Conservation (phyloP, 2,113 vertebrate species). For the Indicator maculatus region DNA sequence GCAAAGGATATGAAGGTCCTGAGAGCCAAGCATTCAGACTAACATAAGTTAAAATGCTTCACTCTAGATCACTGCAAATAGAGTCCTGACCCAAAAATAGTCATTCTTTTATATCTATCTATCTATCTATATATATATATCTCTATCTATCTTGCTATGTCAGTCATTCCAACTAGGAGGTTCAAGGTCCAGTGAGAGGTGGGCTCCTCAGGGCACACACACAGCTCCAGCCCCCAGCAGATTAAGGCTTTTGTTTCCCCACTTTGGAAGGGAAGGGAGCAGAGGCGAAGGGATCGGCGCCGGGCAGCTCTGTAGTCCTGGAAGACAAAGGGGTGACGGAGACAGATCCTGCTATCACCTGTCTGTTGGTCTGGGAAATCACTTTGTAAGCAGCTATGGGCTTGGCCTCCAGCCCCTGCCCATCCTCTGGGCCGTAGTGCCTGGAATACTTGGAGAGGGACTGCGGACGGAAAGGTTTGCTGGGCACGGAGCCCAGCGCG, state of each 20-base stretch:
- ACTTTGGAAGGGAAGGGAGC: slow-evolving; percentile 93
- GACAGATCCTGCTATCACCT: slow-evolving; percentile 82
- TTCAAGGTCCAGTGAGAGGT: neutral
- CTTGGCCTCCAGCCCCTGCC: slow-evolving; percentile 65
- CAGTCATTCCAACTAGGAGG: neutral
- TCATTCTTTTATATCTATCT: neutral
- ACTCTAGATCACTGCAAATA: slow-evolving; percentile 38
- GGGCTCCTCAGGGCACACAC: neutral
- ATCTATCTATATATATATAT: slow-evolving; percentile 28
- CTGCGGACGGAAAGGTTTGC: slow-evolving; percentile 87
- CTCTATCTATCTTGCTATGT: slow-evolving; percentile 21
- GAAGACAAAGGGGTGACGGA: slow-evolving; percentile 77
- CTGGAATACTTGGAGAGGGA: slow-evolving; percentile 93
- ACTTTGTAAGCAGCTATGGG: slow-evolving; percentile 88
- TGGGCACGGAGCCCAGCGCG: slow-evolving; percentile 64
- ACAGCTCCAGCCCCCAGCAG: neutral
- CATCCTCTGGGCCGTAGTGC: slow-evolving; percentile 87
- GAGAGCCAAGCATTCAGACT: slow-evolving; percentile 1
- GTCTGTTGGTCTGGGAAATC: slow-evolving; percentile 83
- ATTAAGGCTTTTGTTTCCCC: slow-evolving; percentile 88
- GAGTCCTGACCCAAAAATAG: slow-evolving; percentile 48
- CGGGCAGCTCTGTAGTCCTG: slow-evolving; percentile 83
- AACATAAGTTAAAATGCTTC: slow-evolving; percentile 61
- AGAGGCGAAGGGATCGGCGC: slow-evolving; percentile 87
- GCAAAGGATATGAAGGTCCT: neutral